Evolutionary conservation across 2,797 vertebrate species (phyloP), one percentile per base, ranked within the genome.

Genomic region (Vireo griseus): DNA sequence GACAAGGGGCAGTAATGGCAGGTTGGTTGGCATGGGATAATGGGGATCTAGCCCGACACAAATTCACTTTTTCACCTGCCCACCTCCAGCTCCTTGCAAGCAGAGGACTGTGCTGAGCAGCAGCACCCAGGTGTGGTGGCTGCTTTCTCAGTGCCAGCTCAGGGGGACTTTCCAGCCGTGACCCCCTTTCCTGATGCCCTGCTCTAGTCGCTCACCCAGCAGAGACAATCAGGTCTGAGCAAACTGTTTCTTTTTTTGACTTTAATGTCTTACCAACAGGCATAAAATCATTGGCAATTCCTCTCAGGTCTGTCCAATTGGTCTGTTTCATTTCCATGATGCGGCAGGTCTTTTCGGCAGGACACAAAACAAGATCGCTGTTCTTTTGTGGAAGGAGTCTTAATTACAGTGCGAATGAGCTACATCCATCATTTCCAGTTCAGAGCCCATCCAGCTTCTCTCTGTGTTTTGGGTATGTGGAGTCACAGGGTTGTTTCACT

Each of bases 371-470:
- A 40, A 40, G 92, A 96, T 94, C 31, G 1, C 90, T 78, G 86
- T 93, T 95, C 90, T 93, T 94, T 88, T 90, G 93, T 94, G 86
- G 95, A 96, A 95, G 82, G 94, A 96, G 94, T 91, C 96, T 94
- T 97, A 97, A 97, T 97, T 97, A 96, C 92, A 93, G 91, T 4
- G 7, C 13, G 0, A 96, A 92, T 81, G 90, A 96, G 91, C 85
- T 87, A 90, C 90, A 97, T 97, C 95, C 96, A 96, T 97, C 95
- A 97, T 96, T 96, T 95, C 95, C 91, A 96, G 86, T 88, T 93
- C 84, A 69, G 81, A 96, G 86, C 67, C 58, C 91, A 93, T 91
- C 69, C 86, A 71, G 42, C 76, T 74, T 47, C 95, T 87, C 54
- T 76, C 90, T 2, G 16, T n/a, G 40, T 48, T 48, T 42, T 79